Base-by-base conservation (phyloP, 2,113 vertebrate genomes). In the Ictalurus punctatus region DNA sequence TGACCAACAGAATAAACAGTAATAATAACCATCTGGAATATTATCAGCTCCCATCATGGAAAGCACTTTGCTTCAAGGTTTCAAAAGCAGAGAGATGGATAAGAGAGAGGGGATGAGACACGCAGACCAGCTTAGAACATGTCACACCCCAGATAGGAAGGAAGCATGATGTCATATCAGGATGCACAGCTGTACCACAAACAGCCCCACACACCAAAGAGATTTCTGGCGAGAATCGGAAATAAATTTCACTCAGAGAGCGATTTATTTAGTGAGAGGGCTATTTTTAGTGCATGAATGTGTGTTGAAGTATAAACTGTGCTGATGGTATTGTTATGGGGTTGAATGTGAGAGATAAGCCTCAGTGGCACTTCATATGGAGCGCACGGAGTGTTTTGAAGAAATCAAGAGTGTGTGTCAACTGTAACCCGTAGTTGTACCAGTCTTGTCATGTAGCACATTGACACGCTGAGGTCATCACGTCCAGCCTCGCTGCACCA, bases 71-170 rank as follows among this genome's bases (percentile, higher is more conserved):
- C 21, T 4, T 61, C 6, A 16, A 89, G 54, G 14, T 14, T 82
- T 74, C 59, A 83, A 67, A 84, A 52, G 58, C 9, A 8, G 59
- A 58, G 82, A 44, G 54, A 69, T 80, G 27, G n/a, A 44, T 54
- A 59, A 3, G 65, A 71, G 78, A 79, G 48, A 84, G 5, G 10
- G 73, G 74, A 84, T 63, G 83, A 52, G 59, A 89, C 34, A 81
- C 6, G 27, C 25, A 63, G 44, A 78, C 65, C 0, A 27, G 84
- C 27, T n/a, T 3, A 82, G 52, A 61, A 23, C 13, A 59, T 58
- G 21, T 65, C 87, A 89, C 85, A 82, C 82, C 90, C 74, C 83
- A 37, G 67, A 85, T 40, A 85, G 90, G 88, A 91, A 91, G 90
- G 90, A 91, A 89, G 76, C 37, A 67, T 89, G 85, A 89, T 80